Percentiles rank a stretch among this genome's conserved stretches.
Conservation (phyloP, 1,140 invertebrate species). For the Trypoxylus dichotomus region DNA sequence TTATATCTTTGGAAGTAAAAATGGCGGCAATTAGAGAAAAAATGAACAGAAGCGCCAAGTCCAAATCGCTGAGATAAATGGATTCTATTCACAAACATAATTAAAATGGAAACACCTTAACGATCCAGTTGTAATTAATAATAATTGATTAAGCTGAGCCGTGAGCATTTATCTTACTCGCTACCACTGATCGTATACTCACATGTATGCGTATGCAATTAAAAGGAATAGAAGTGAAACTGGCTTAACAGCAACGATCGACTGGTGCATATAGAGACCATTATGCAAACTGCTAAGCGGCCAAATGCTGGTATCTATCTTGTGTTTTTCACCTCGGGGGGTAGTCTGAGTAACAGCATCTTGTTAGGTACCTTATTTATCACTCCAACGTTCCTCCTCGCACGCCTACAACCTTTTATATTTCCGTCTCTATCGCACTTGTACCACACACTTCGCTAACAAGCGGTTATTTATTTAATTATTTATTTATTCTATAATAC, state of each 20-base stretch:
- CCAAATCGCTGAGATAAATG: neutral
- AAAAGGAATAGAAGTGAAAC: constrained; percentile 22
- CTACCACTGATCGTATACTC: neutral
- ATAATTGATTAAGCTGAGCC: constrained; percentile 21
- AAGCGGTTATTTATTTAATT: constrained; percentile 55
- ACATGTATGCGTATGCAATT: constrained; percentile 5
- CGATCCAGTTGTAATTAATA: constrained; percentile 28
- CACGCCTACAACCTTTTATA: neutral
- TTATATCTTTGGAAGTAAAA: neutral
- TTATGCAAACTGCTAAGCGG: constrained; percentile 29
- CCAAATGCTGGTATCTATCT: constrained; percentile 33
- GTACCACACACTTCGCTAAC: constrained; percentile 54
- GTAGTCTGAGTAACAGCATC: constrained; percentile 52
- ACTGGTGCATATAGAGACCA: neutral
- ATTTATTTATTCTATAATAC: constrained; percentile 55
- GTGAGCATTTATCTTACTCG: constrained; percentile 19
- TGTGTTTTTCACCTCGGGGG: constrained; percentile 52
- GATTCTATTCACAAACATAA: constrained; percentile 8
- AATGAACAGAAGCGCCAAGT: neutral
- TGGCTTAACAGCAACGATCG: neutral
- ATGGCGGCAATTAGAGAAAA: neutral
- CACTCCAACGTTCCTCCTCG: constrained; percentile 40
- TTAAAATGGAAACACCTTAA: constrained; percentile 28
- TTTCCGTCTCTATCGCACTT: constrained; percentile 20
- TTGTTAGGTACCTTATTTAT: constrained; percentile 54